A percentile compares a stretch with the other conserved stretches of the same genome.
Evolutionary conservation across 2,888 invertebrate species (phyloP).

Genomic region (Cybosia mesomella): DNA sequence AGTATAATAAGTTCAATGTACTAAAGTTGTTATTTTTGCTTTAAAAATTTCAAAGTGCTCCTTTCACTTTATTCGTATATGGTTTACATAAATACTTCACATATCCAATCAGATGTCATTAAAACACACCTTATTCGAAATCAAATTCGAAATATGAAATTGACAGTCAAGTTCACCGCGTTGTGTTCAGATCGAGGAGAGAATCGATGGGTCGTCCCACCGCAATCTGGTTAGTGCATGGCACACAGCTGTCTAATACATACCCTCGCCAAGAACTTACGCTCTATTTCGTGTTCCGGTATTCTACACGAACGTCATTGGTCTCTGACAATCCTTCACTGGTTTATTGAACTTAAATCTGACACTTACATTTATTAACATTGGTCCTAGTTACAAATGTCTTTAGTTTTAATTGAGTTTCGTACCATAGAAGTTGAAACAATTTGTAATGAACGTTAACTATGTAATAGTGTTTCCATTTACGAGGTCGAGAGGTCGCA

Average conservation of each 20-base stretch:
- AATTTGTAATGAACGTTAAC: conserved; percentile 53
- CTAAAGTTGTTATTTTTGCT: too few species aligned
- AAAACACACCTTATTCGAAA: conserved; percentile 21
- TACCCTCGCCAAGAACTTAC: conserved; percentile 55
- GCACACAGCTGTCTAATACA: conserved; percentile 60
- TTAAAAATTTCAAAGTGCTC: neutral
- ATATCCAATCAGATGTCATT: neutral
- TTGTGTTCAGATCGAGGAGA: conserved; percentile 35
- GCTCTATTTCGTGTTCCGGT: conserved; percentile 58
- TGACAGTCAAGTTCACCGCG: conserved; percentile 42
- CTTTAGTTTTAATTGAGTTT: conserved; percentile 77
- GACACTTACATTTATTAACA: conserved; percentile 51
- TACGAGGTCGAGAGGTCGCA: conserved; percentile 33
- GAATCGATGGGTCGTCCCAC: conserved; percentile 54
- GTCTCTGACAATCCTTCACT: conserved; percentile 52
- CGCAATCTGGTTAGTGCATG: conserved; percentile 54
- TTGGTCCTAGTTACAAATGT: conserved; percentile 63
- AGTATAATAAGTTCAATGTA: too few species aligned
- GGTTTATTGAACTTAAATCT: conserved; percentile 49
- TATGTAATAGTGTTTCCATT: conserved; percentile 43
- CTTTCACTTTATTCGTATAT: neutral
- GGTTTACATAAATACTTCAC: neutral
- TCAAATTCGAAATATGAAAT: conserved; percentile 49
- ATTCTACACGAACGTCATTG: conserved; percentile 50
- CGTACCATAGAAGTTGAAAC: conserved; percentile 52